These are phyloP conservation scores for Drosophila pseudoananassae DNA, from an alignment of 1,140 invertebrate genomes.

Conservation along the genomic window DNA sequence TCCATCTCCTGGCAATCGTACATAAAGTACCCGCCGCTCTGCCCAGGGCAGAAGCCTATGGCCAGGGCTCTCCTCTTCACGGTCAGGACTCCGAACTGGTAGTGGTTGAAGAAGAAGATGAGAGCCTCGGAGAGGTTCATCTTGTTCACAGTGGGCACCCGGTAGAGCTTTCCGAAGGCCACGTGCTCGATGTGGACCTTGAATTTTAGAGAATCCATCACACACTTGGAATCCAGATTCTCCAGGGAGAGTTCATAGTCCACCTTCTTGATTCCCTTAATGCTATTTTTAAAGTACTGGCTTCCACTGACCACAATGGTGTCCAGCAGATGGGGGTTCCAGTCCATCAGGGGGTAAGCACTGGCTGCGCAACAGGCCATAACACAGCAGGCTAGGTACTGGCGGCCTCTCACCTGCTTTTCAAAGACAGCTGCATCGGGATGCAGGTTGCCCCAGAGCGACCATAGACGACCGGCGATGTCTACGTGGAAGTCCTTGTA, in stretches of 20 bases:
- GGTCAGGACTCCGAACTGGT: slow-evolving; percentile 85
- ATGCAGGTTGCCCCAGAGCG: slow-evolving; percentile 86
- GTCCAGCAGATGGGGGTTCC: slow-evolving; percentile 86
- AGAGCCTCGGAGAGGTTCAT: slow-evolving; percentile 87
- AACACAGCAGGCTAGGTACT: slow-evolving; percentile 86
- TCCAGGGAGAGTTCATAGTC: slow-evolving; percentile 86
- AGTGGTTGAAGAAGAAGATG: slow-evolving; percentile 86
- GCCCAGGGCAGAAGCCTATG: slow-evolving; percentile 85
- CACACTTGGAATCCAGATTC: slow-evolving; percentile 84
- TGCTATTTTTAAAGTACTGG: slow-evolving; percentile 85
- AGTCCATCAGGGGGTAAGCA: slow-evolving; percentile 86
- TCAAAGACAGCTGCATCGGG: slow-evolving; percentile 85
- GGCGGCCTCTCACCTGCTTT: slow-evolving; percentile 84
- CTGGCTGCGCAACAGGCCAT: slow-evolving; percentile 86
- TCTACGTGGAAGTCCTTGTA: slow-evolving; percentile 87
- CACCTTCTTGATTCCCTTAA: slow-evolving; percentile 84
- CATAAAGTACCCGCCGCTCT: slow-evolving; percentile 86
- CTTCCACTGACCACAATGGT: slow-evolving; percentile 86
- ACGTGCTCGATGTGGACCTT: slow-evolving; percentile 85
- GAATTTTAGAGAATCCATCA: slow-evolving; percentile 86
- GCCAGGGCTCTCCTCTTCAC: slow-evolving; percentile 85
- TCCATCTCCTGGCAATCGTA: slow-evolving; percentile 87
- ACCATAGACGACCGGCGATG: slow-evolving; percentile 86
- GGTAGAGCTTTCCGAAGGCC: slow-evolving; percentile 86
- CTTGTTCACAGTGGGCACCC: slow-evolving; percentile 85